Conservation (phyloP, 2,113 vertebrate species). For the Suricata suricatta region DNA sequence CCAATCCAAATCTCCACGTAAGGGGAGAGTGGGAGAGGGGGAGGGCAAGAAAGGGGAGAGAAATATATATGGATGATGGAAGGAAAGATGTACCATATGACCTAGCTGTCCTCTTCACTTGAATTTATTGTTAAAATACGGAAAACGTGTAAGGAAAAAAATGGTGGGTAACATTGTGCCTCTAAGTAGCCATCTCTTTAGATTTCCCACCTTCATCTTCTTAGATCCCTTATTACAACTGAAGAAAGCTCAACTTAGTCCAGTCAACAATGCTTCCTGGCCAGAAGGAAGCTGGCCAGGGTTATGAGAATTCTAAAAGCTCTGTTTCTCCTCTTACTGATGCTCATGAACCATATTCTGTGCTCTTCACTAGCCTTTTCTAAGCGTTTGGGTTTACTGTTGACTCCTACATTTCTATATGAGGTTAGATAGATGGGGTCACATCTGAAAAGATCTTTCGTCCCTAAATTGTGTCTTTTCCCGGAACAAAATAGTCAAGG, state of each 20-base stretch:
- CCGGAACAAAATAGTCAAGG: not conserved
- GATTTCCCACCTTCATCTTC: not conserved
- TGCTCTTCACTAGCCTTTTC: not conserved
- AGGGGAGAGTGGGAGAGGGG: not conserved
- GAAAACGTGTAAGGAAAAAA: not conserved
- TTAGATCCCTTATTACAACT: not conserved
- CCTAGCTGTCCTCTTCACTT: not conserved
- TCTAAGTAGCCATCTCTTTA: not conserved
- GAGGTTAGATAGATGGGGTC: not conserved
- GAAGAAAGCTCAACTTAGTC: not conserved
- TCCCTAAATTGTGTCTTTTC: not conserved
- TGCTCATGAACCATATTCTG: not conserved
- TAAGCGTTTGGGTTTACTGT: not conserved
- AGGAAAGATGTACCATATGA: not conserved
- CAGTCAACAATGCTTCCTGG: not conserved
- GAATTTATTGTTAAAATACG: not conserved
- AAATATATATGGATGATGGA: not conserved
- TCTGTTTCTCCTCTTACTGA: not conserved
- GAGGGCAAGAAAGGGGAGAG: not conserved
- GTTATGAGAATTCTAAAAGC: slow-evolving; percentile 3
- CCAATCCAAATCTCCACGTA: not conserved
- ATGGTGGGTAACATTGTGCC: not conserved
- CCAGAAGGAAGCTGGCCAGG: not conserved
- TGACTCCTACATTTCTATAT: not conserved
- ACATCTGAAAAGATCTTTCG: not conserved